These are phyloP conservation scores for Leucozona laternaria DNA, from an alignment of 2,888 invertebrate species.

Conservation along the genomic window DNA sequence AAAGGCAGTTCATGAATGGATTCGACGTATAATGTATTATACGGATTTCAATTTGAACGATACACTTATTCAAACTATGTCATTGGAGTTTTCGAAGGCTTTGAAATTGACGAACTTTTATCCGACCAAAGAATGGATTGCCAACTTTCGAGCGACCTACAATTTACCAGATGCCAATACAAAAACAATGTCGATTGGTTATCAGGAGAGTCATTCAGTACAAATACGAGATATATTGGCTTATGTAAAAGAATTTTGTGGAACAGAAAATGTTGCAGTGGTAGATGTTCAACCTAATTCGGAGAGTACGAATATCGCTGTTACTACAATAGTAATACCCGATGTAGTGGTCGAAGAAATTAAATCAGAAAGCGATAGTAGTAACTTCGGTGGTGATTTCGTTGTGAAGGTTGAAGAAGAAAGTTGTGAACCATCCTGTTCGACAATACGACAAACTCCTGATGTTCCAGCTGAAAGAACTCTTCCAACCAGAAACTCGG, in stretches of 20 bases:
- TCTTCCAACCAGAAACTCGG: background rate
- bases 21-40: constrained; percentile 82
- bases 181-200: constrained; percentile 79
- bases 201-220: constrained; percentile 81
- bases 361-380: background rate
- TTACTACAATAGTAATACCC: background rate
- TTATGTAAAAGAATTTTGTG: constrained; percentile 35
- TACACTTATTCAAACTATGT: constrained; percentile 82
- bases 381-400: background rate
- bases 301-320: background rate
- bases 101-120: constrained; percentile 81
- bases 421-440: constrained; percentile 7
- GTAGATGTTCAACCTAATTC: background rate
- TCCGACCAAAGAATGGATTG: constrained; percentile 82
- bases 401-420: background rate
- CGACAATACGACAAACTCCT: background rate
- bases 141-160: constrained; percentile 81
- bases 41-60: constrained; percentile 81
- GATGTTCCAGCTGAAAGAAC: background rate
- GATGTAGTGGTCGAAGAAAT: background rate
- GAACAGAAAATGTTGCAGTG: background rate
- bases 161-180: constrained; percentile 80
- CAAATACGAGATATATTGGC: constrained; percentile 78
- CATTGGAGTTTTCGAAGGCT: constrained; percentile 81
- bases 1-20: constrained; percentile 82